A percentile compares a stretch with the other conserved stretches of the same genome.
Conservation (phyloP, 2,113 vertebrate species). For the Gnathonemus echidnorhynchus region DNA sequence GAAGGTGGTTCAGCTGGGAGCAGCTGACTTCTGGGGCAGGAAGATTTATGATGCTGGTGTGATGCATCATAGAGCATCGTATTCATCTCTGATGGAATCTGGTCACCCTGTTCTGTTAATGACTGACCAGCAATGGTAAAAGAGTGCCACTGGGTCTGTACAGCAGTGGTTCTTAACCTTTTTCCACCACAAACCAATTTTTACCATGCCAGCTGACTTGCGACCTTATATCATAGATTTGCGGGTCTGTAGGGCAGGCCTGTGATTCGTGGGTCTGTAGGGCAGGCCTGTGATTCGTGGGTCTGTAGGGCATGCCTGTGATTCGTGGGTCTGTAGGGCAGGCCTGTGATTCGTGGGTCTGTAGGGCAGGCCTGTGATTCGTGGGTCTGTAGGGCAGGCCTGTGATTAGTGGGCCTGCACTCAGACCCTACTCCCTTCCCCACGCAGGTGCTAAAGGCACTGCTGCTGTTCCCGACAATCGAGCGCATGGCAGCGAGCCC, state of each 20-base stretch:
- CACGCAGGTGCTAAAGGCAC: slow-evolving; percentile 70
- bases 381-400: background rate
- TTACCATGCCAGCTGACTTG: no score
- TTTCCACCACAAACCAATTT: no score
- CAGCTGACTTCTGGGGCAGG: background rate
- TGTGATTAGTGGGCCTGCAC: background rate
- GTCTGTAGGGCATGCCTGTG: background rate
- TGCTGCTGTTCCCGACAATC: slow-evolving; percentile 90
- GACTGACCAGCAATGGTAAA: background rate
- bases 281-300: no score
- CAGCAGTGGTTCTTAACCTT: no score
- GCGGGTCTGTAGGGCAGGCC: background rate
- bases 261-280: background rate
- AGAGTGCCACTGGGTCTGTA: background rate
- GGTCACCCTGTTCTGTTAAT: background rate
- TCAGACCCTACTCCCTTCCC: background rate
- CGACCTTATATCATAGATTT: no score
- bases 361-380: no score
- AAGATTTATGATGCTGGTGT: background rate
- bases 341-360: no score
- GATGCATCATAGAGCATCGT: background rate
- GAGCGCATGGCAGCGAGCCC: slow-evolving; percentile 83
- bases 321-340: background rate
- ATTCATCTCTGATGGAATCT: background rate
- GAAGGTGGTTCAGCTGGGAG: background rate